Conservation (phyloP, 1,140 invertebrate species). For the Diachasmimorpha longicaudata region DNA sequence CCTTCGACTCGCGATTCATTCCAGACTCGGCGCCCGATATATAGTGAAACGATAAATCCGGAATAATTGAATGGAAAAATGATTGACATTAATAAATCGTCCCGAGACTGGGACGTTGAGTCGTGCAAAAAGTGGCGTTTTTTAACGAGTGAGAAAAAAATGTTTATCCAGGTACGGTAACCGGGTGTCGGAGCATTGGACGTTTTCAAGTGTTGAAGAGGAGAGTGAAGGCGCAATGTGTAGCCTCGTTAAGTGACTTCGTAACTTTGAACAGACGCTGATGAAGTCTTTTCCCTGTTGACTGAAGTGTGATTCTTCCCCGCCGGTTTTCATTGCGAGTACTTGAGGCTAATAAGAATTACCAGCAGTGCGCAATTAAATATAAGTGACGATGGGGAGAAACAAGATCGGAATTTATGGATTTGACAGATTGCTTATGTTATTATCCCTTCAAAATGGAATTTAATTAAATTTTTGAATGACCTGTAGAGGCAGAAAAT, state of each 20-base stretch:
- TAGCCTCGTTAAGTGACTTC: constrained; percentile 3
- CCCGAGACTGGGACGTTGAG: neutral
- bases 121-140: neutral
- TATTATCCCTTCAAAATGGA: no score
- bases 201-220: neutral
- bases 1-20: no score
- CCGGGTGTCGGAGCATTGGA: neutral
- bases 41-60: neutral
- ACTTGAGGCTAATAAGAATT: no score
- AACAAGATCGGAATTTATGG: no score
- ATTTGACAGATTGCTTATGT: no score
- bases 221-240: neutral
- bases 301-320: neutral
- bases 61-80: constrained; percentile 2
- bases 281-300: neutral
- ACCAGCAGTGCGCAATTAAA: neutral
- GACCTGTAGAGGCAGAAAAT: no score
- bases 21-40: no score
- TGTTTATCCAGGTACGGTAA: constrained; percentile 1
- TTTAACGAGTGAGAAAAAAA: neutral
- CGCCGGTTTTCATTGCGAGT: neutral
- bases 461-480: no score
- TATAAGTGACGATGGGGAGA: no score
- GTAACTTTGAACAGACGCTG: constrained; percentile 4
- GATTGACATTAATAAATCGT: constrained; percentile 2